Base-by-base conservation (phyloP, 30 jellyfish, hydroid and myxozoan species). In the Hydractinia symbiolongicarpus region DNA sequence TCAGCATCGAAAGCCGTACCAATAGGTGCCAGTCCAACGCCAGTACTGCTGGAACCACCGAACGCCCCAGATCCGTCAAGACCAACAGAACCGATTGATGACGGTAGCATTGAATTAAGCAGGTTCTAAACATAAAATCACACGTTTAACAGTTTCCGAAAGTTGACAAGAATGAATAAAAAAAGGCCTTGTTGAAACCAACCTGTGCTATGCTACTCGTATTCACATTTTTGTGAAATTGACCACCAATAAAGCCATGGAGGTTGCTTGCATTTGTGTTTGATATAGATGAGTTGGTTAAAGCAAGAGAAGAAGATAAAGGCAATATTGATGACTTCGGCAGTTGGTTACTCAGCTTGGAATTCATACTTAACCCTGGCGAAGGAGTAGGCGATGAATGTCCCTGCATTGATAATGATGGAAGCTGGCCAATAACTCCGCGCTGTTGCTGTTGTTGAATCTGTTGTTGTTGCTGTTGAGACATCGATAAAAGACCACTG, bases 1-100 rank as follows among this genome's bases (percentile, higher is more conserved):
- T 90, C 97, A 44, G 77, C 67, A 69, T 90, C 97, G 83, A 90
- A 90, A 44, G 83, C 91, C 67, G 89, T 84, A 50, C 77, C 82
- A 7, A 84, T 86, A 58, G 73, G 56, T 61, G 94, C 72, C 30
- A 71, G 85, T 14, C 70, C 30, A 5, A 60, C 14, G 19, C 69
- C 66, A 30, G 87, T 83, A 10, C 84, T 83, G 19, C 69, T 51
- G 16, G 87, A 83, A 10, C 84, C 84, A 44, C 83, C 87, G 40
- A 79, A 20, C 9, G 20, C 61, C 0, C 55, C 77, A 77, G 17
- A 53, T 52, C 55, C 60, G 5, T 77, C 79, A 17, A 49, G 52
- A 61, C 78, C 60, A 9, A 58, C 54, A 77, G 85, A 77, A 49
- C 52, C 54, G 71, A 30, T 4, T 15, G 69, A 10, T 20, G 87